Conservation (phyloP, 2,888 invertebrate species). For the Pyralis farinalis region DNA sequence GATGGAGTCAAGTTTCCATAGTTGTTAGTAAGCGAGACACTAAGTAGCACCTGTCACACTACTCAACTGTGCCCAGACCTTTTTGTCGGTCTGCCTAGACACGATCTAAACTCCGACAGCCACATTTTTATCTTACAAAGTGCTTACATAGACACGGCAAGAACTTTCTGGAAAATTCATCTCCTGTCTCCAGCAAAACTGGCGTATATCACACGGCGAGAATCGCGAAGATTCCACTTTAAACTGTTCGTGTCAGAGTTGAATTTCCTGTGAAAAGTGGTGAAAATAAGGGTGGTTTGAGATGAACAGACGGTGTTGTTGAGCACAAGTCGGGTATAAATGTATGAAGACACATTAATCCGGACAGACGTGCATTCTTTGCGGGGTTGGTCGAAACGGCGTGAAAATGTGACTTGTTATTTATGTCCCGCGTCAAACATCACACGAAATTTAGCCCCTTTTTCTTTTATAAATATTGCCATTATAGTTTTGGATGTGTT, state of each 20-base stretch:
- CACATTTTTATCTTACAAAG: slow-evolving; percentile 79
- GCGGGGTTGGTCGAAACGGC: slow-evolving; percentile 74
- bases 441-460: slow-evolving; percentile 48
- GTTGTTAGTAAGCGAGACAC: background rate
- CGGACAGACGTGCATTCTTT: slow-evolving; percentile 72
- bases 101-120: slow-evolving; percentile 71
- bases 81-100: slow-evolving; percentile 60
- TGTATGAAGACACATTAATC: slow-evolving; percentile 79
- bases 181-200: slow-evolving; percentile 26
- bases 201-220: slow-evolving; percentile 20
- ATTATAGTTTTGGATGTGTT: slow-evolving; percentile 15
- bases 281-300: slow-evolving; percentile 30
- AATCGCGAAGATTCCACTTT: slow-evolving; percentile 18
- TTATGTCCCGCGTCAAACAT: slow-evolving; percentile 52
- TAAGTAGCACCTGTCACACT: slow-evolving; percentile 44
- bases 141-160: slow-evolving; percentile 75
- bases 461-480: slow-evolving; percentile 26
- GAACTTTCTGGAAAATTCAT: slow-evolving; percentile 76
- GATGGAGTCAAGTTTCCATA: background rate
- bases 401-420: slow-evolving; percentile 77
- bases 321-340: slow-evolving; percentile 56
- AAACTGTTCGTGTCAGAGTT: slow-evolving; percentile 1
- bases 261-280: slow-evolving; percentile 16
- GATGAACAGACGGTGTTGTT: slow-evolving; percentile 39
- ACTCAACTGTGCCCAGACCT: slow-evolving; percentile 35